Percentiles rank a stretch among this genome's conserved stretches.
phyloP scores from a whole-genome alignment of 2,797 vertebrate genomes.

The Odontamblyopus lacepedii region DNA sequence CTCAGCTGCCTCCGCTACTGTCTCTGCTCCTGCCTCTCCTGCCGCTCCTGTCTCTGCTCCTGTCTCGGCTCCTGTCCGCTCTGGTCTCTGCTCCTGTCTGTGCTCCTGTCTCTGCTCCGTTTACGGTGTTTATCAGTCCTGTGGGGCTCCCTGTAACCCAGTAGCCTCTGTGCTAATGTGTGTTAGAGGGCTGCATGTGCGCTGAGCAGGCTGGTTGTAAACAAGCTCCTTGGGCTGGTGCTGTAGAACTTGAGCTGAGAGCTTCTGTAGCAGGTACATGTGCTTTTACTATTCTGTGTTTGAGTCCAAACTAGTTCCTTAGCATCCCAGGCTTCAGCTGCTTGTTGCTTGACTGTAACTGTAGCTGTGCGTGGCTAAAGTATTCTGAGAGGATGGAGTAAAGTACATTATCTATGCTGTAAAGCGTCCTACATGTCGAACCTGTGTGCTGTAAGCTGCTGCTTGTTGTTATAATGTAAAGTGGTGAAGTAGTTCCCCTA shows the following conservation, averaged over 20 bases:
- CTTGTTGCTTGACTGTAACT: constrained; percentile 56
- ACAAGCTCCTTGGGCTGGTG: constrained; percentile 50
- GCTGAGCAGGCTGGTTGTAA: constrained; percentile 59
- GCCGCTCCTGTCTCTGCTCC: constrained; percentile 9
- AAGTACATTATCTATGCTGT: constrained; percentile 50
- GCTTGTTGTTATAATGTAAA: constrained; percentile 27
- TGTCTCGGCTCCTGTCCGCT: not conserved
- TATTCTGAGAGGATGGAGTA: constrained; percentile 46
- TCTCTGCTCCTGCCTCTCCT: not conserved
- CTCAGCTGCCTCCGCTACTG: constrained; percentile 19
- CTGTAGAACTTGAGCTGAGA: constrained; percentile 62
- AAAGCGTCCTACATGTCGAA: not conserved
- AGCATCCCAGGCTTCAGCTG: constrained; percentile 28
- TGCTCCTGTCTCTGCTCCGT: not conserved
- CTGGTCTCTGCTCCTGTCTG: not conserved
- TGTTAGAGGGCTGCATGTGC: constrained; percentile 49
- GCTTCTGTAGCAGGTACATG: constrained; percentile 32
- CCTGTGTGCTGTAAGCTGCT: constrained; percentile 12
- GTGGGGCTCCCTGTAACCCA: constrained; percentile 43
- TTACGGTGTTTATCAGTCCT: constrained; percentile 5
- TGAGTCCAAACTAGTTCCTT: constrained; percentile 36
- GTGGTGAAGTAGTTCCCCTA: constrained; percentile 1
- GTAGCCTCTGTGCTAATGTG: constrained; percentile 37
- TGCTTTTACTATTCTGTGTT: constrained; percentile 32
- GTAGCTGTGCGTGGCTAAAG: constrained; percentile 34